Base-by-base conservation (phyloP, 2,888 invertebrate genomes). In the Drosophila cognata region DNA sequence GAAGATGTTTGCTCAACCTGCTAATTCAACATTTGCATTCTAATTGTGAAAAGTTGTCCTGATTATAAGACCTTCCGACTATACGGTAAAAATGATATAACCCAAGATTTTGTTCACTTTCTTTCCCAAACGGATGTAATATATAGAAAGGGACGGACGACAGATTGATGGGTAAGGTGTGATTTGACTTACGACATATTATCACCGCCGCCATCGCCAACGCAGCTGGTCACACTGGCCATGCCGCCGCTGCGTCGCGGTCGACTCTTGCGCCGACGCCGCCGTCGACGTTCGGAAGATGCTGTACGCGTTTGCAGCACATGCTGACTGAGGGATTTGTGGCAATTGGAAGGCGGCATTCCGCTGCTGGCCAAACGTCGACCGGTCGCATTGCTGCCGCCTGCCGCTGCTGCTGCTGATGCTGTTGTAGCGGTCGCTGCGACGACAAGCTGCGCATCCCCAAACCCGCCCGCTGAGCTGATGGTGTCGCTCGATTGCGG, bases 271-370 rank as follows among this genome's bases (percentile, higher is more conserved):
- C 92, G 91, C 13, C 93, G 82, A 33, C 93, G 86, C 38, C 92
- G 91, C 48, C 93, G 82, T 7, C 93, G 86, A 7, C 93, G 87
- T 68, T 93, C 93, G 38, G 93, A 93, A 11, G 93, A 93, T 4
- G 93, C 92, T 46, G 93, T 93, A 62, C 92, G 92, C 29, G 92
- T 91, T 53, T 90, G 90, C 46, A 93, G 79, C 36, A 93, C 93
- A 84, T 93, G 93, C 62, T 93, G 93, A 72, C 93, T 93, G 5
- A 93, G 83, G 4, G 93, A 92, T 77, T 92, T 92, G 69, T 88
- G 83, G 67, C 88, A 91, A 35, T 79, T 87, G 6, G 74, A 52
- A 8, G 56, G 67, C 31, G 48, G 71, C 21, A 50, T 62, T 0
- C 92, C 93, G 71, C 92, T 92, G 36, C 88, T 82, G 25, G 93